Evolutionary conservation across 1,140 invertebrate genomes (phyloP), one percentile per base, ranked within the genome.

Genomic region (Lucilia sericata): DNA sequence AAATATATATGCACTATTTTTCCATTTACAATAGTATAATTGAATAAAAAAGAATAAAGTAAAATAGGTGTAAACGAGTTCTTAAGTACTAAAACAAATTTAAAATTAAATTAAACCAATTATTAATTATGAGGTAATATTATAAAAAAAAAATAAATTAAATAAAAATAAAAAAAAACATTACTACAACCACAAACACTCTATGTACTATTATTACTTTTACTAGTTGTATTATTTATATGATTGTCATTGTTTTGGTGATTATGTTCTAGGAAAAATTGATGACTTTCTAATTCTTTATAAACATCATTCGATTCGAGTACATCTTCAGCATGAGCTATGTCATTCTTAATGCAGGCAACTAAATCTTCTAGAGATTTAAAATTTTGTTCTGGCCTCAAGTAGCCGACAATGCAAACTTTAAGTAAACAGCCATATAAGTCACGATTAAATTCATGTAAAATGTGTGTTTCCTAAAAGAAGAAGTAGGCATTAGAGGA

Each of bases 381-480:
- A 88, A 98, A 99, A 91, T 96, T 94, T 86, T 92, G 94, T 92
- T 98, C 97, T 10, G 94, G 94, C 88, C 98, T 92, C 84, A 99
- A 93, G 88, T 96, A 98, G 34, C 96, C 97, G 19, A 95, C 88
- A 83, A 99, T 93, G 84, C 95, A 94, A 36, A 97, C 93, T 92
- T 95, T 96, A 65, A 99, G 91, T 82, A 92, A 90, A 81, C 94
- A 93, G 5, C 96, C 97, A 92, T 99, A 99, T 87, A 99, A 97
- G 92, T 99, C 97, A 55, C 93, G 89, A 19, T 94, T 92, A 91
- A 97, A 99, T 86, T 95, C 92, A 87, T 99, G 95, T 82, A 99
- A 91, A 51, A 99, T 95, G 90, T 99, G 97, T 0, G 97, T 96
- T 93, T 99, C 96, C 95, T 96, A 90, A 21, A 93, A 93, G 25